phyloP scores from a whole-genome alignment of 2,888 invertebrate genomes.

The Catocala nupta region DNA sequence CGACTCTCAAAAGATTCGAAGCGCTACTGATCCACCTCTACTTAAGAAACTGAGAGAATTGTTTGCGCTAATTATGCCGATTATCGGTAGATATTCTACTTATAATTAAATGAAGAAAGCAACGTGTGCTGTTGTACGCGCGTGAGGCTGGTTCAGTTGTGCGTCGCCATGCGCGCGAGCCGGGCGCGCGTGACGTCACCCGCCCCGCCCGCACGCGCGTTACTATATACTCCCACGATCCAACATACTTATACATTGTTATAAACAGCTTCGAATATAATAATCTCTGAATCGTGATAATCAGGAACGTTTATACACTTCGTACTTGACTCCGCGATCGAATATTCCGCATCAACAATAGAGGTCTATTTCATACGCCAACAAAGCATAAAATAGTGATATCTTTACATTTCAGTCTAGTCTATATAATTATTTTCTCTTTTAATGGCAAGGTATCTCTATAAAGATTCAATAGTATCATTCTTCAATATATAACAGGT shows the following conservation, averaged over 20 bases:
- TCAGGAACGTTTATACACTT: constrained; percentile 76
- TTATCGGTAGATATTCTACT: constrained; percentile 81
- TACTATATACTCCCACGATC: constrained; percentile 59
- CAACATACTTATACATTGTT: constrained; percentile 65
- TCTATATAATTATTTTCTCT: constrained; percentile 85
- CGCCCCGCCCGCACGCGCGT: constrained; percentile 35
- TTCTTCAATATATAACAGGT: constrained; percentile 85
- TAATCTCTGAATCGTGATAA: constrained; percentile 73
- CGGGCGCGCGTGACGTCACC: constrained; percentile 10
- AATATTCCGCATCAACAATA: constrained; percentile 80
- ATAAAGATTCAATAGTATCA: constrained; percentile 86
- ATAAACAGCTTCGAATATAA: constrained; percentile 76
- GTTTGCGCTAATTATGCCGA: constrained; percentile 78
- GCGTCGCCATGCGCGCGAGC: constrained; percentile 57
- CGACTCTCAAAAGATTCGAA: constrained; percentile 77
- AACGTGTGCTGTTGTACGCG: constrained; percentile 79
- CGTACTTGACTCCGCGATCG: constrained; percentile 70
- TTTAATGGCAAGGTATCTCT: constrained; percentile 87
- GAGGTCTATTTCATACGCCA: constrained; percentile 83
- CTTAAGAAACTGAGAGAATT: constrained; percentile 83
- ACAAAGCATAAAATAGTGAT: constrained; percentile 87
- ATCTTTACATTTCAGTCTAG: constrained; percentile 87
- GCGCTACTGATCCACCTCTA: constrained; percentile 85
- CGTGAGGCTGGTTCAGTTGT: constrained; percentile 78
- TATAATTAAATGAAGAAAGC: constrained; percentile 84